These are phyloP conservation scores for Panulirus ornatus DNA, from an alignment of 1,140 invertebrate genomes.

Conservation along the genomic window DNA sequence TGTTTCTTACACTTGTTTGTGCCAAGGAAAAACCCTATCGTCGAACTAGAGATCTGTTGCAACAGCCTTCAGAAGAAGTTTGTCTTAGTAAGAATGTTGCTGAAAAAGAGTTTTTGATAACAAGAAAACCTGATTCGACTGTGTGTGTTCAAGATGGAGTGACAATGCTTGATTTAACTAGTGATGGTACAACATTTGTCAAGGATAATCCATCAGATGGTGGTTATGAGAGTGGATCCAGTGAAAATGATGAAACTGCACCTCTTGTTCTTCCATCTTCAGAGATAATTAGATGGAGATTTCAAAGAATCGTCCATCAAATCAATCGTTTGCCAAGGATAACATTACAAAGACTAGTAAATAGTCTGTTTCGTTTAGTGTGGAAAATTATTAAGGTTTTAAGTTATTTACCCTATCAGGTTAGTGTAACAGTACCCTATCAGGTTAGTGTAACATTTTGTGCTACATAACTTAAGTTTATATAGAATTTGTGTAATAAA, in stretches of 20 bases:
- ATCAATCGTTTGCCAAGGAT: slow-evolving; percentile 47
- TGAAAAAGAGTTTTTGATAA: slow-evolving; percentile 6
- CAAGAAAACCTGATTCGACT: background rate
- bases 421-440: background rate
- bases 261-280: slow-evolving; percentile 37
- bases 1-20: slow-evolving; percentile 74
- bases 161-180: slow-evolving; percentile 41
- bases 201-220: slow-evolving; percentile 59
- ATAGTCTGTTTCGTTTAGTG: slow-evolving; percentile 4
- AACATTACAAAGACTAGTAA: slow-evolving; percentile 51
- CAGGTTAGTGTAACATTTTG: background rate
- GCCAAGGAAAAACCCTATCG: slow-evolving; percentile 73
- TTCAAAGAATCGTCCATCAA: slow-evolving; percentile 43
- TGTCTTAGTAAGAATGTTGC: background rate
- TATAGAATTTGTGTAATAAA: no score
- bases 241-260: slow-evolving; percentile 43
- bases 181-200: slow-evolving; percentile 13
- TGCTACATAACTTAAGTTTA: no score
- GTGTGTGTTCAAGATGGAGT: background rate
- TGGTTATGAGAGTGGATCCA: slow-evolving; percentile 62
- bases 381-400: background rate
- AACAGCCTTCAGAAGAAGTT: slow-evolving; percentile 19
- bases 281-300: slow-evolving; percentile 54
- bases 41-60: background rate
- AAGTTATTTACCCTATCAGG: slow-evolving; percentile 27